phyloP scores from a whole-genome alignment of 2,797 vertebrate genomes.

The Alfaro cultratus region DNA sequence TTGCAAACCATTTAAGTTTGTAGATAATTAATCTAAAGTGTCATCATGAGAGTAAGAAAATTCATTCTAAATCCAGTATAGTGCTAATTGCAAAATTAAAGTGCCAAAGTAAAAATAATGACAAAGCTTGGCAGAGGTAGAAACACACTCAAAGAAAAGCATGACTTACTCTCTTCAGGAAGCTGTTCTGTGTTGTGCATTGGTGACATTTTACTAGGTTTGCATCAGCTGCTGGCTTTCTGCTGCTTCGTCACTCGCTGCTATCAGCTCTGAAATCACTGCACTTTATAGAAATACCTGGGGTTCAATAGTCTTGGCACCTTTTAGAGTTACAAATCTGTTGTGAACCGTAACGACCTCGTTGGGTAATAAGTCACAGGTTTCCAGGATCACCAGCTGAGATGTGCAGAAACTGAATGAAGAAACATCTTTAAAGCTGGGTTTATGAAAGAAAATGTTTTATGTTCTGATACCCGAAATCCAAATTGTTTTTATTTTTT shows the following conservation, averaged over 20 bases:
- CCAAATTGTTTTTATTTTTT: too few species aligned
- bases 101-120: background rate
- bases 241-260: conserved; percentile 24
- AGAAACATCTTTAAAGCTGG: too few species aligned
- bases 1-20: background rate
- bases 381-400: background rate
- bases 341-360: background rate
- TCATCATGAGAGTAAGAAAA: background rate
- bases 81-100: background rate
- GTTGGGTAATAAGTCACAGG: background rate
- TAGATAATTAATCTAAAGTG: background rate
- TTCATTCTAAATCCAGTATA: background rate
- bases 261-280: background rate
- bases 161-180: background rate
- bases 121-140: background rate
- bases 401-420: background rate
- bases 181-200: background rate
- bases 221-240: conserved; percentile 18
- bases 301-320: background rate
- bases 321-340: background rate
- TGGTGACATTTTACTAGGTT: conserved; percentile 25
- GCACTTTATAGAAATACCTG: background rate
- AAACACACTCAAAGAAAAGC: background rate
- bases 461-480: too few species aligned
- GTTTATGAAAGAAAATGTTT: too few species aligned